Percentiles rank a stretch among this genome's conserved stretches.
These are phyloP conservation scores for Peribatodes rhomboidaria DNA, from an alignment of 2,888 invertebrate genomes.

Conservation along the genomic window DNA sequence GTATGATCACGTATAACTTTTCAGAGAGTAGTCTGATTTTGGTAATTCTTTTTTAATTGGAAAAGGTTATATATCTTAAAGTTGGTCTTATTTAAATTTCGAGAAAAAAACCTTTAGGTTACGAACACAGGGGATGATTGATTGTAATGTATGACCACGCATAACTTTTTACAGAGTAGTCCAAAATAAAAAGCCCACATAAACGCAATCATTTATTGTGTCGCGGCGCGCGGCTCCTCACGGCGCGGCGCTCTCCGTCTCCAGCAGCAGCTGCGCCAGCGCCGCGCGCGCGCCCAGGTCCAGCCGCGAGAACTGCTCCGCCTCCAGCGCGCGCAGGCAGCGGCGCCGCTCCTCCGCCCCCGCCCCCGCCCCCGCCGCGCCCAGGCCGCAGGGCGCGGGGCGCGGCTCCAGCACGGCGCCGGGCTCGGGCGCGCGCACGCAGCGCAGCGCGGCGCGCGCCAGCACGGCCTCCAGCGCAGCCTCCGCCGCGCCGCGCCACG, in stretches of 20 bases:
- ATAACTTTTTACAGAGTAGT: too few species aligned
- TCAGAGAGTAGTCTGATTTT: too few species aligned
- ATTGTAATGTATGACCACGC: too few species aligned
- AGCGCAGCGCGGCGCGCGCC: slow-evolving; percentile 87
- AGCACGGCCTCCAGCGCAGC: slow-evolving; percentile 39
- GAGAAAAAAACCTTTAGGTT: too few species aligned
- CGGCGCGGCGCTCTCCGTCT: slow-evolving; percentile 34
- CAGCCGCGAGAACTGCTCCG: slow-evolving; percentile 37
- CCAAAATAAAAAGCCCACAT: too few species aligned
- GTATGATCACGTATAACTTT: too few species aligned
- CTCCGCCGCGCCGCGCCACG: slow-evolving; percentile 45
- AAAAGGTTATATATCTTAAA: too few species aligned
- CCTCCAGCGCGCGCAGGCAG: slow-evolving; percentile 25
- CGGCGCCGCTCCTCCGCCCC: slow-evolving; percentile 3
- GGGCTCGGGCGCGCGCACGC: slow-evolving; percentile 93
- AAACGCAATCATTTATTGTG: too few species aligned
- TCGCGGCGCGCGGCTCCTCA: background rate
- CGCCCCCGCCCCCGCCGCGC: slow-evolving; percentile 17
- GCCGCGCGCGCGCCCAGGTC: slow-evolving; percentile 61
- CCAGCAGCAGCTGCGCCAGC: slow-evolving; percentile 53
- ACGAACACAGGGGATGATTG: too few species aligned
- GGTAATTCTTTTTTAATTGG: too few species aligned
- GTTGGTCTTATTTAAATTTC: too few species aligned
- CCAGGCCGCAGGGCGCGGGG: slow-evolving; percentile 48
- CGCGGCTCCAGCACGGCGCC: slow-evolving; percentile 79